Conservation (phyloP, 2,113 vertebrate genomes). For the Colinus virginianus region DNA sequence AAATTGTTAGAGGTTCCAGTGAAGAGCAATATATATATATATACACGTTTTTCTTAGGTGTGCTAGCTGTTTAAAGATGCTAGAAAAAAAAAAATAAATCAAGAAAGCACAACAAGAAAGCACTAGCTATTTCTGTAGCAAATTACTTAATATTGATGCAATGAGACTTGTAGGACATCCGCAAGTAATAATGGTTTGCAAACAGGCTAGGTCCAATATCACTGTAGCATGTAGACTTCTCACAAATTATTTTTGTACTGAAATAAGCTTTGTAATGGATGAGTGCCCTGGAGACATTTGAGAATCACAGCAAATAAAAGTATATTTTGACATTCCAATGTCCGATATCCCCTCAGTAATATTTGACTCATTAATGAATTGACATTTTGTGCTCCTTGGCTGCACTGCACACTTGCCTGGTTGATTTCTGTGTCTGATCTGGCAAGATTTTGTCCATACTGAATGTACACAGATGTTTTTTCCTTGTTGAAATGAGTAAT, state of each 20-base stretch:
- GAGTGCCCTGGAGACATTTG: not conserved
- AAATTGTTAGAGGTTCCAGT: not conserved
- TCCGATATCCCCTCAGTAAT: not conserved
- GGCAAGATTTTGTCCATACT: slow-evolving; percentile 10
- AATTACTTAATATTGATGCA: not conserved
- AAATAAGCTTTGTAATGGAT: slow-evolving; percentile 14
- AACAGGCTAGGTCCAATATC: not conserved
- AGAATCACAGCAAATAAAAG: not conserved
- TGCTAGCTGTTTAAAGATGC: not conserved
- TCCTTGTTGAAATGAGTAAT: not conserved
- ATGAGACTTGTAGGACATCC: not conserved
- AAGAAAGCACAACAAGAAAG: not conserved
- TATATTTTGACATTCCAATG: not conserved
- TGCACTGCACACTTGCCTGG: not conserved
- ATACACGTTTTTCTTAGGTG: not conserved
- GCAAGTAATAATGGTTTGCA: not conserved
- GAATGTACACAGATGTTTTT: not conserved
- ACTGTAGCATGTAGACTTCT: not conserved
- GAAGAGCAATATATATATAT: not conserved
- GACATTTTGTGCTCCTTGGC: slow-evolving; percentile 9
- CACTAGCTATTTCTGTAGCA: not conserved
- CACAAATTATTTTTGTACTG: not conserved
- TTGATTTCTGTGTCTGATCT: not conserved
- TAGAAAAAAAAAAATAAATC: not conserved
- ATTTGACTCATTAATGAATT: not conserved